phyloP scores from a whole-genome alignment of 2,113 vertebrate genomes.

The Euleptes europaea region DNA sequence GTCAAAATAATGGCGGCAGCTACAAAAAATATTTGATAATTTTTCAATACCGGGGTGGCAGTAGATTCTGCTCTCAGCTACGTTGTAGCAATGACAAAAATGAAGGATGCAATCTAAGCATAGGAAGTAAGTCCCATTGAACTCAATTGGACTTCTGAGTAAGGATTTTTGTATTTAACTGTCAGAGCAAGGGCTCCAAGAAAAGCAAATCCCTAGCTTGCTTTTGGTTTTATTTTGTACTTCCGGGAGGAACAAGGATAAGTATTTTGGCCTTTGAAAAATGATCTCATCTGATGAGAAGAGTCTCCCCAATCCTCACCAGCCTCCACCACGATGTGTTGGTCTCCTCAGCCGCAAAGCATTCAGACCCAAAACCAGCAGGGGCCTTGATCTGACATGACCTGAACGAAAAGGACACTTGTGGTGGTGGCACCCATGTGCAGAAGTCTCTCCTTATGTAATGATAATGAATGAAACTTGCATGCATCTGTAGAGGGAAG shows the following conservation, averaged over 20 bases:
- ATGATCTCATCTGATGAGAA: neutral
- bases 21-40: neutral
- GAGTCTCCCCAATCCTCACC: neutral
- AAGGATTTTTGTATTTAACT: neutral
- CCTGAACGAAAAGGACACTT: neutral
- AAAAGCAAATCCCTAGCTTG: neutral
- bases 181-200: neutral
- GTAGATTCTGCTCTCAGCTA: neutral
- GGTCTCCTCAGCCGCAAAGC: neutral
- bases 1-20: neutral
- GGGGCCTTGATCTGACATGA: neutral
- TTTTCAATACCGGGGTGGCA: neutral
- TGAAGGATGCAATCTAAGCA: neutral
- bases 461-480: constrained; percentile 15
- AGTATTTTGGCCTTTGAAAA: constrained; percentile 7
- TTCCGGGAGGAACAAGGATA: neutral
- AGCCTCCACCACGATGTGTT: neutral
- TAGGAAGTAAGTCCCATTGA: neutral
- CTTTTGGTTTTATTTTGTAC: neutral
- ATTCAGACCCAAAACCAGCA: neutral
- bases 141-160: neutral
- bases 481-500: neutral
- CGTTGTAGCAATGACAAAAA: neutral
- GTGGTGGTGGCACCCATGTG: neutral
- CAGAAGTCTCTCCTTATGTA: neutral